These are phyloP conservation scores for Desoria tigrina DNA, from an alignment of 2,888 invertebrate species.

Conservation along the genomic window DNA sequence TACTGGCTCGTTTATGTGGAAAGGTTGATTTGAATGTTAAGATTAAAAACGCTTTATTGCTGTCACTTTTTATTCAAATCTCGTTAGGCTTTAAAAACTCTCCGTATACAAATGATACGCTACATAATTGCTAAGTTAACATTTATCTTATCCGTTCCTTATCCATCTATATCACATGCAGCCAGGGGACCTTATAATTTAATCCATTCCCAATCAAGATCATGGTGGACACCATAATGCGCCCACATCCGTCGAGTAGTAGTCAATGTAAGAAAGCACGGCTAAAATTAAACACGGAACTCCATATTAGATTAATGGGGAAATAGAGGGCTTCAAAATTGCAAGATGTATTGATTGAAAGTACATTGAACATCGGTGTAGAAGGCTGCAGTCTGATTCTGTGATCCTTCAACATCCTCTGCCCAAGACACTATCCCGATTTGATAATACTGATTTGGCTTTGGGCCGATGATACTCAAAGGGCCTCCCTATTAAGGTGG, in stretches of 20 bases:
- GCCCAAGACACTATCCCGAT: constrained; percentile 29
- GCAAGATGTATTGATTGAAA: too few species aligned
- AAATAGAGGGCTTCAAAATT: too few species aligned
- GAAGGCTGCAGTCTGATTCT: constrained; percentile 19
- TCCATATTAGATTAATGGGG: constrained; percentile 5
- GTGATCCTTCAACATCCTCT: not conserved
- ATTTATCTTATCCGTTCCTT: too few species aligned
- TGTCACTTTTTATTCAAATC: not conserved
- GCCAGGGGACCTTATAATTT: too few species aligned
- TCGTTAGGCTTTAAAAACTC: not conserved
- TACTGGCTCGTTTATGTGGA: not conserved
- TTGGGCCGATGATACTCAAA: constrained; percentile 11
- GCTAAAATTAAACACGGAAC: constrained; percentile 13
- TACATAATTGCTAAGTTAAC: not conserved
- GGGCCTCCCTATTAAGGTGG: too few species aligned
- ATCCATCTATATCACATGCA: too few species aligned
- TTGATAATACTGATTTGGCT: constrained; percentile 10
- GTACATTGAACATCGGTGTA: constrained; percentile 25
- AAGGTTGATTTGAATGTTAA: too few species aligned
- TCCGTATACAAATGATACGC: not conserved
- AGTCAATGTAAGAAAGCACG: constrained; percentile 22
- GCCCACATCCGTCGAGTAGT: constrained; percentile 6
- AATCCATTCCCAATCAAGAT: too few species aligned
- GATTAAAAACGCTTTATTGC: not conserved
- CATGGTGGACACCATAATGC: constrained; percentile 27